These are phyloP conservation scores for Antheraea yamamai DNA, from an alignment of 2,888 invertebrate species.

Conservation along the genomic window DNA sequence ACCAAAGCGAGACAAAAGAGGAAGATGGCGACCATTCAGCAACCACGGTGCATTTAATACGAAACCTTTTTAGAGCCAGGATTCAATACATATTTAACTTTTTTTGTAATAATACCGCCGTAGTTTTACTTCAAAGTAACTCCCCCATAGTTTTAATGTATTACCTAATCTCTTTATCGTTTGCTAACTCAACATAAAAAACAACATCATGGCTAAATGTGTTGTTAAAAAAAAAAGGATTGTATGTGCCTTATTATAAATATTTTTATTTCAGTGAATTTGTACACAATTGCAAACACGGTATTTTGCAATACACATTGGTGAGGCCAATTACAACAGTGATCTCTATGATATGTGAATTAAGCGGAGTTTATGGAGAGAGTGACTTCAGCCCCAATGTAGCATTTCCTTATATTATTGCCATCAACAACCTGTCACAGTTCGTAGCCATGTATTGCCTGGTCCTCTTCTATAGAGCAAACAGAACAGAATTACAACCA, in stretches of 20 bases:
- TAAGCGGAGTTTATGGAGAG: constrained; percentile 93
- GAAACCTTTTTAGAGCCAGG: no score
- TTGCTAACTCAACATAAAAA: no score
- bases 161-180: no score
- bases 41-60: no score
- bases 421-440: constrained; percentile 95
- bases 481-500: constrained; percentile 91
- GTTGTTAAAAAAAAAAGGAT: background rate
- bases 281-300: constrained; percentile 97
- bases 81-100: no score
- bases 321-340: constrained; percentile 94
- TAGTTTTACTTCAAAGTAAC: no score
- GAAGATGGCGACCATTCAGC: no score
- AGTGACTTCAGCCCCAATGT: constrained; percentile 92
- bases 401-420: constrained; percentile 95
- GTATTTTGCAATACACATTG: constrained; percentile 96
- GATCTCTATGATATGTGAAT: constrained; percentile 94
- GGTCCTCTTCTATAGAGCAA: constrained; percentile 95
- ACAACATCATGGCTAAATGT: no score
- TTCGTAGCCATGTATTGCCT: constrained; percentile 98
- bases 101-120: no score
- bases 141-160: no score
- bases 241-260: background rate
- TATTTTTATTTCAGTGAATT: constrained; percentile 85
- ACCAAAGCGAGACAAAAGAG: no score